phyloP scores from a whole-genome alignment of 2,888 invertebrate genomes.

The Diplazon laetatorius region DNA sequence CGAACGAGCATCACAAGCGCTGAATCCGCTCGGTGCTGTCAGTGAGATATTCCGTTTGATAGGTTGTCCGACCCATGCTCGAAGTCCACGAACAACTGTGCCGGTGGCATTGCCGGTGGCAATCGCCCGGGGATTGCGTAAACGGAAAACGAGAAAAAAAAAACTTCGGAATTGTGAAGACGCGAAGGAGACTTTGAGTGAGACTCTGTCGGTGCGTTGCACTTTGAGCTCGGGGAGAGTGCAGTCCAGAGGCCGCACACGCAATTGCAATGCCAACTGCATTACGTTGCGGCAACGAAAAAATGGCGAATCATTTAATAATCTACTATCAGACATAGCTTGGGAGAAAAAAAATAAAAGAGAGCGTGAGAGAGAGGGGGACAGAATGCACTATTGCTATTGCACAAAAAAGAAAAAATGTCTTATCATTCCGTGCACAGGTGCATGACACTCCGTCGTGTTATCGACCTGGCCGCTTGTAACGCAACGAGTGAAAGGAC shows the following conservation, averaged over 20 bases:
- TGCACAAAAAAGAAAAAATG: conserved; percentile 20
- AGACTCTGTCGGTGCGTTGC: conserved; percentile 17
- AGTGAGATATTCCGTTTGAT: background rate
- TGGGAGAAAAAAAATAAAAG: too few relatives aligned
- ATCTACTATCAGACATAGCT: background rate
- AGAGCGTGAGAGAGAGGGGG: conserved; percentile 2
- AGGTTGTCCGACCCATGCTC: background rate
- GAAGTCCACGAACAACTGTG: conserved; percentile 16
- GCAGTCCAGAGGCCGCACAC: conserved; percentile 1
- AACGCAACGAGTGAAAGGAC: conserved; percentile 64
- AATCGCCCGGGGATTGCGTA: conserved; percentile 16
- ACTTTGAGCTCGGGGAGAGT: conserved; percentile 42
- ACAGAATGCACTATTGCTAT: conserved; percentile 30
- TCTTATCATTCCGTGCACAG: conserved; percentile 59
- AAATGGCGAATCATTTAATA: conserved; percentile 54
- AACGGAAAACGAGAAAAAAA: conserved; percentile 31
- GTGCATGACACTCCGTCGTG: conserved; percentile 55
- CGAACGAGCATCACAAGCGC: conserved; percentile 23
- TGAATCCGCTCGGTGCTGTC: background rate
- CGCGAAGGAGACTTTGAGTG: conserved; percentile 4
- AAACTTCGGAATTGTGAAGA: background rate
- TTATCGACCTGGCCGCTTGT: conserved; percentile 25
- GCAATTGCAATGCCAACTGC: conserved; percentile 28
- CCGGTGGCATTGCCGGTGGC: background rate
- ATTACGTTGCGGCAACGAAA: conserved; percentile 36